A percentile compares a stretch with the other conserved stretches of the same genome.
Conservation (phyloP, 2,888 invertebrate species). For the Alcis repandata region DNA sequence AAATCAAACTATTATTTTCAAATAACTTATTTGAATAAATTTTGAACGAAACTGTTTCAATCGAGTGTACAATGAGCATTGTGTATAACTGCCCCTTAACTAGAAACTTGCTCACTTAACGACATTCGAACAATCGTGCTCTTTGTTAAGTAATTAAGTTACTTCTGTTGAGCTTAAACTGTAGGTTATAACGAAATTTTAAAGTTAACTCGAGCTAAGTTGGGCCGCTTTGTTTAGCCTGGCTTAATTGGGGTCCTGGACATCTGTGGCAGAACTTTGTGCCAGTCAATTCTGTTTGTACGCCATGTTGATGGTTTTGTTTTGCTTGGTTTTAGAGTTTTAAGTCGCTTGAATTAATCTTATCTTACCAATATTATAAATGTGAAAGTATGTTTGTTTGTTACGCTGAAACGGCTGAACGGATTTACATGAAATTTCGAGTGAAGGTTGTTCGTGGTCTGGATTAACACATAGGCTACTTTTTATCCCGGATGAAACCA, state of each 20-base stretch:
- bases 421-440: too few species aligned
- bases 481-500: too few species aligned
- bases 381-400: too few species aligned
- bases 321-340: too few species aligned
- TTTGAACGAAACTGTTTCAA: too few species aligned
- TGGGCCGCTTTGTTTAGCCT: constrained; percentile 7
- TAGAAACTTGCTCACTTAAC: constrained; percentile 34
- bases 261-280: constrained; percentile 8
- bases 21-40: background rate
- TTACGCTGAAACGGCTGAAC: too few species aligned
- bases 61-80: background rate
- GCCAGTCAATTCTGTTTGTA: too few species aligned
- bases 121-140: constrained; percentile 37
- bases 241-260: constrained; percentile 6
- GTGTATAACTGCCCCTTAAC: constrained; percentile 9
- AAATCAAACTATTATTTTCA: background rate
- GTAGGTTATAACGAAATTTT: constrained; percentile 25
- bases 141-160: constrained; percentile 40
- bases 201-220: constrained; percentile 8
- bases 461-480: too few species aligned
- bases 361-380: too few species aligned
- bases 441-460: too few species aligned
- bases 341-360: too few species aligned
- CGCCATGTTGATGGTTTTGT: too few species aligned
- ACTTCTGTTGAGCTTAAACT: constrained; percentile 26